A percentile compares a stretch with the other conserved stretches of the same genome.
phyloP scores from a whole-genome alignment of 1,140 invertebrate genomes.

The Tetramorium parvispinum region DNA sequence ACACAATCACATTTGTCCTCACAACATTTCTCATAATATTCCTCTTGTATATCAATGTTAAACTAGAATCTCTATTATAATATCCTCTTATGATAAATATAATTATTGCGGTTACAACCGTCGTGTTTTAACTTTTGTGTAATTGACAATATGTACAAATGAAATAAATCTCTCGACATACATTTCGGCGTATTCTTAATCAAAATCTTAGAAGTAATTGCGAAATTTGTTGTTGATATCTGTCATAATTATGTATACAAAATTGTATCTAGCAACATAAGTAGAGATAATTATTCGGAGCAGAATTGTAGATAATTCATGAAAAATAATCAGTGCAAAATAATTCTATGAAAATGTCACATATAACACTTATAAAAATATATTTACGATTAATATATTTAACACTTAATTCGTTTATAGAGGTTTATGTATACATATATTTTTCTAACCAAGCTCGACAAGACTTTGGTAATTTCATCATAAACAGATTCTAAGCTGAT shows the following conservation, averaged over 20 bases:
- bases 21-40: conserved; percentile 21
- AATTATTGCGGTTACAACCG: neutral
- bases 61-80: conserved; percentile 13
- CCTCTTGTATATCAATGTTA: neutral
- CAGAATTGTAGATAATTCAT: neutral
- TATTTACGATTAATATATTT: conserved; percentile 20
- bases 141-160: conserved; percentile 61
- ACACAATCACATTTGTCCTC: conserved; percentile 27
- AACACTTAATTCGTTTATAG: conserved; percentile 15
- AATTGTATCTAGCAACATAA: conserved; percentile 11
- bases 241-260: neutral
- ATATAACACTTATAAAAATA: conserved; percentile 48
- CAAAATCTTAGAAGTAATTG: neutral
- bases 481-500: conserved; percentile 2
- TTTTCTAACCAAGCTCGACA: neutral
- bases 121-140: conserved; percentile 16
- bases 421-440: neutral
- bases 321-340: neutral
- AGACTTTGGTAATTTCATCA: neutral
- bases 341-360: conserved; percentile 33
- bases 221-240: neutral
- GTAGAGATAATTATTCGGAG: neutral
- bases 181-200: neutral
- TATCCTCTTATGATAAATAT: neutral
- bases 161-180: conserved; percentile 1